Conservation (phyloP, 1,140 invertebrate species). For the Hyles vespertilio region DNA sequence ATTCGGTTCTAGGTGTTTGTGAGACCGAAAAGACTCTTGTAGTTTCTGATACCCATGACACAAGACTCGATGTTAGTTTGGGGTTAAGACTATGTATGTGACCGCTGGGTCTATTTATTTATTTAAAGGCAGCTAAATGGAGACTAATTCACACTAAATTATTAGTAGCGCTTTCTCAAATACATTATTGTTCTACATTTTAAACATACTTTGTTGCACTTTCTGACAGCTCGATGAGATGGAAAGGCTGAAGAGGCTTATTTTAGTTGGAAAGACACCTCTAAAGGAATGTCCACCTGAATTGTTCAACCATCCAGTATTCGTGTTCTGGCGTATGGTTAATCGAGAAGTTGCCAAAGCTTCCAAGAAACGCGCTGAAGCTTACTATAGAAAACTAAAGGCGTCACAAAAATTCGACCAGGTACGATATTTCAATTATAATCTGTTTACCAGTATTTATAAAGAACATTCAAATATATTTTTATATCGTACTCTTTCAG, state of each 20-base stretch:
- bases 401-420: slow-evolving; percentile 73
- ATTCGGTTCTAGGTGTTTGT: too few species aligned
- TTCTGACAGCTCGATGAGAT: slow-evolving; percentile 78
- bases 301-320: slow-evolving; percentile 80
- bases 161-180: too few species aligned
- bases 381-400: slow-evolving; percentile 78
- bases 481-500: slow-evolving; percentile 2
- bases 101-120: too few species aligned
- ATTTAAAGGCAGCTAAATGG: too few species aligned
- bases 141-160: too few species aligned
- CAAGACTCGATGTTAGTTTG: too few species aligned
- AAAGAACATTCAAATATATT: neutral
- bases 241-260: slow-evolving; percentile 80
- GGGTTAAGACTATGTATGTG: too few species aligned
- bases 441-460: slow-evolving; percentile 1
- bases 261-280: slow-evolving; percentile 78
- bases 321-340: slow-evolving; percentile 77
- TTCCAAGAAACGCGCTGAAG: slow-evolving; percentile 71
- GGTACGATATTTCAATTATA: slow-evolving; percentile 45
- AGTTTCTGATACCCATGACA: too few species aligned
- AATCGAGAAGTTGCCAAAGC: slow-evolving; percentile 67
- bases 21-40: too few species aligned
- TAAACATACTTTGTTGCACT: neutral
- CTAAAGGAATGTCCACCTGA: slow-evolving; percentile 80
- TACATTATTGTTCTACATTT: neutral